Conservation (phyloP, 2,113 vertebrate genomes). For the Helogale parvula region DNA sequence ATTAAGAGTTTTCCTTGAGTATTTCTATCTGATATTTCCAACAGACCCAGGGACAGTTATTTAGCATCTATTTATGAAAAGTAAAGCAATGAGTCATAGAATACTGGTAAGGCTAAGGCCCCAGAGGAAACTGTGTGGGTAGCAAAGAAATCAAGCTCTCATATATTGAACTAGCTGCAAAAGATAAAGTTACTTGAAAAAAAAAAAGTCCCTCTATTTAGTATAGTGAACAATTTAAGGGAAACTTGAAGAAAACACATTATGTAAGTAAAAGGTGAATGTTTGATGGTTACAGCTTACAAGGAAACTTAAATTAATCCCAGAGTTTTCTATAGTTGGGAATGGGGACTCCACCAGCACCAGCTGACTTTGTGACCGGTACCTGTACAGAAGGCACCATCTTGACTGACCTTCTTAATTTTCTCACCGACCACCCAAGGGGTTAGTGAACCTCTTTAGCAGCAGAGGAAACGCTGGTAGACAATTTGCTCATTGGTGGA, state of each 20-base stretch:
- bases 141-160: slow-evolving; percentile 58
- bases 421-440: neutral
- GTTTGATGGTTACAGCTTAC: neutral
- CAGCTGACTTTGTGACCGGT: neutral
- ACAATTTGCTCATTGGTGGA: neutral
- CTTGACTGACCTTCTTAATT: neutral
- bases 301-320: slow-evolving; percentile 30
- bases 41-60: slow-evolving; percentile 32
- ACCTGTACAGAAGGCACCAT: neutral
- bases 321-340: neutral
- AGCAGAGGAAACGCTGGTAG: neutral
- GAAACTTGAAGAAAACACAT: slow-evolving; percentile 67
- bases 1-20: slow-evolving; percentile 45
- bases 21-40: slow-evolving; percentile 60
- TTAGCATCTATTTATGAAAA: slow-evolving; percentile 65
- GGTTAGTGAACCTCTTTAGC: neutral
- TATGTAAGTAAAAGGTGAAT: slow-evolving; percentile 52
- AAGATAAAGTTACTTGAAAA: slow-evolving; percentile 54
- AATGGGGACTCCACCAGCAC: neutral
- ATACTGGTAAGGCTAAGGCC: slow-evolving; percentile 55
- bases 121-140: slow-evolving; percentile 40
- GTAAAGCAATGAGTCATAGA: slow-evolving; percentile 45
- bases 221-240: slow-evolving; percentile 44
- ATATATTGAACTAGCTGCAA: slow-evolving; percentile 34
- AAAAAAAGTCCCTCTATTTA: slow-evolving; percentile 20